Percentiles rank a stretch among this genome's conserved stretches.
These are phyloP conservation scores for Caenorhabditis zanzibari DNA, from an alignment of 2,888 invertebrate species.

Conservation along the genomic window DNA sequence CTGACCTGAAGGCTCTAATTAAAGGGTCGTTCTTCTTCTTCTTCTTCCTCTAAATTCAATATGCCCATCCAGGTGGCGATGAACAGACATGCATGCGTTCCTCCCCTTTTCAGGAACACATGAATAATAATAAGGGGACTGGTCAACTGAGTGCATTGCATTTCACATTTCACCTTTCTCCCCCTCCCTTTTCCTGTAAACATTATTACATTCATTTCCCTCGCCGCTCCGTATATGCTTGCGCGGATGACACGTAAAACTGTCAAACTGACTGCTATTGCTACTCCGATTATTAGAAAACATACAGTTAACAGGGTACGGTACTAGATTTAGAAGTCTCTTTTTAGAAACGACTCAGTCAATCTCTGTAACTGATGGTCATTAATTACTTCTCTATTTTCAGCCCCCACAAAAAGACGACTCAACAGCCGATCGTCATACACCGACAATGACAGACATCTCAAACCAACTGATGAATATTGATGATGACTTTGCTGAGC, in stretches of 20 bases:
- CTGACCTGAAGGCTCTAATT: slow-evolving; percentile 52
- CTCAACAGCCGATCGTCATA: slow-evolving; percentile 58
- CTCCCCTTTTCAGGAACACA: slow-evolving; percentile 57
- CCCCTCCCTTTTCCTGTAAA: slow-evolving; percentile 41
- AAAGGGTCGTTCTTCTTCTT: slow-evolving; percentile 21
- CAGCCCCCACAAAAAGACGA: slow-evolving; percentile 77
- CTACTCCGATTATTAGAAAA: slow-evolving; percentile 45
- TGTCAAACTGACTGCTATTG: slow-evolving; percentile 37
- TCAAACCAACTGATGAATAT: slow-evolving; percentile 66
- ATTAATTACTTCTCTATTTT: slow-evolving; percentile 32
- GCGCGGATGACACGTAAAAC: slow-evolving; percentile 57
- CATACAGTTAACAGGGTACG: slow-evolving; percentile 13
- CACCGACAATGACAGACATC: slow-evolving; percentile 43
- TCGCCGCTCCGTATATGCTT: slow-evolving; percentile 23
- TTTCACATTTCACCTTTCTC: slow-evolving; percentile 43
- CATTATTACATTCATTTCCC: slow-evolving; percentile 44
- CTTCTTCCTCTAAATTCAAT: slow-evolving; percentile 25
- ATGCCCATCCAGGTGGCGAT: slow-evolving; percentile 52
- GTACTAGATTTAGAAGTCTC: neutral
- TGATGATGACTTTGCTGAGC: slow-evolving; percentile 72
- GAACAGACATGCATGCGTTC: slow-evolving; percentile 7
- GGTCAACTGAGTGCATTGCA: slow-evolving; percentile 45
- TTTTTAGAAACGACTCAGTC: neutral
- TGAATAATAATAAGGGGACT: slow-evolving; percentile 56
- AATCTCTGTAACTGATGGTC: neutral